These are phyloP conservation scores for Malurus leucopterus DNA, from an alignment of 2,797 vertebrate genomes.

Conservation along the genomic window DNA sequence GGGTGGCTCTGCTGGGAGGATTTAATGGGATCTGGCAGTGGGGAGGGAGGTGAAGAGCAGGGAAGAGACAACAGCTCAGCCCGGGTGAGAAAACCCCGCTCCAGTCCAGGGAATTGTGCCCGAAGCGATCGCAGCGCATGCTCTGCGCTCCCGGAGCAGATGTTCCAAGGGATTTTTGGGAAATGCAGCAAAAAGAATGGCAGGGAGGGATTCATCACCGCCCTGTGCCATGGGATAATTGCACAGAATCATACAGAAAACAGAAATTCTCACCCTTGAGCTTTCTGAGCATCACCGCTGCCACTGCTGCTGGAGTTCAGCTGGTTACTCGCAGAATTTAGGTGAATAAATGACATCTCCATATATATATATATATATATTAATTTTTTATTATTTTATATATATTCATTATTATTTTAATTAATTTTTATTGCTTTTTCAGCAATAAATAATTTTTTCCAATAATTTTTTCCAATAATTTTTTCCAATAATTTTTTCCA, in stretches of 20 bases:
- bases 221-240: background rate
- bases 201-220: background rate
- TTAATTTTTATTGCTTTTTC: background rate
- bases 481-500: no score
- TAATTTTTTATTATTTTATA: no score
- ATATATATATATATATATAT: no score
- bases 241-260: background rate
- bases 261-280: constrained; percentile 8
- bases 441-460: background rate
- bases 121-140: constrained; percentile 15
- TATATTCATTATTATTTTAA: no score
- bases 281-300: background rate
- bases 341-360: rapidly evolving
- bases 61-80: background rate
- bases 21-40: rapidly evolving
- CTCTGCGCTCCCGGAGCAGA: constrained; percentile 12
- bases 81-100: background rate
- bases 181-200: background rate
- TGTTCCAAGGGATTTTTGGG: constrained; percentile 13
- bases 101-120: background rate
- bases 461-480: no score
- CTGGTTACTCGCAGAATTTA: background rate
- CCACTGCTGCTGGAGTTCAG: background rate
- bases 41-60: background rate
- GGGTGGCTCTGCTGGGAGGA: background rate